phyloP scores from a whole-genome alignment of 2,888 invertebrate species.

The Epinotia nisella region DNA sequence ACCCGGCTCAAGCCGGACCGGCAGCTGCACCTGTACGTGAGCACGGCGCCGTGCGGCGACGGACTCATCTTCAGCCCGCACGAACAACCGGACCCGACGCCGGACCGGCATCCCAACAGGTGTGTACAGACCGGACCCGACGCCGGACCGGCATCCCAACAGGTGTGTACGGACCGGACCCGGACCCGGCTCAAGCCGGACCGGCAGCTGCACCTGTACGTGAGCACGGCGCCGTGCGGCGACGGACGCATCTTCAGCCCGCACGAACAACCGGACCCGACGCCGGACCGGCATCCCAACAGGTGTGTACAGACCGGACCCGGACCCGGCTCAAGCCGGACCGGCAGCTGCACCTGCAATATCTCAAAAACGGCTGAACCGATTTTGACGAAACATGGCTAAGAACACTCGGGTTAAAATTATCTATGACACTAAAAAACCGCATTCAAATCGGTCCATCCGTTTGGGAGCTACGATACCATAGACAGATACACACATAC shows the following conservation, averaged over 20 bases:
- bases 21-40: slow-evolving; percentile 97
- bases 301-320: slow-evolving; percentile 56
- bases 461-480: too few relatives aligned
- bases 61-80: slow-evolving; percentile 97
- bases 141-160: too few relatives aligned
- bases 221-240: slow-evolving; percentile 99
- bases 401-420: too few relatives aligned
- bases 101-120: slow-evolving; percentile 90
- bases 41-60: slow-evolving; percentile 99
- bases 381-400: too few relatives aligned
- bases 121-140: too few relatives aligned
- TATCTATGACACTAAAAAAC: too few relatives aligned
- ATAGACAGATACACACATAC: too few relatives aligned
- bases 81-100: slow-evolving; percentile 86
- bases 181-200: slow-evolving; percentile 87
- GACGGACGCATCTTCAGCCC: slow-evolving; percentile 97
- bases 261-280: slow-evolving; percentile 88
- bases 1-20: slow-evolving; percentile 88
- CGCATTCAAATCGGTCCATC: too few relatives aligned
- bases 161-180: too few relatives aligned
- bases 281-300: slow-evolving; percentile 90
- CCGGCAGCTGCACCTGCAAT: not conserved
- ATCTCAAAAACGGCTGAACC: too few relatives aligned
- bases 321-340: too few relatives aligned
- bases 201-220: slow-evolving; percentile 96